Conservation (phyloP, 2,888 invertebrate genomes). For the Troides oblongomaculatus region DNA sequence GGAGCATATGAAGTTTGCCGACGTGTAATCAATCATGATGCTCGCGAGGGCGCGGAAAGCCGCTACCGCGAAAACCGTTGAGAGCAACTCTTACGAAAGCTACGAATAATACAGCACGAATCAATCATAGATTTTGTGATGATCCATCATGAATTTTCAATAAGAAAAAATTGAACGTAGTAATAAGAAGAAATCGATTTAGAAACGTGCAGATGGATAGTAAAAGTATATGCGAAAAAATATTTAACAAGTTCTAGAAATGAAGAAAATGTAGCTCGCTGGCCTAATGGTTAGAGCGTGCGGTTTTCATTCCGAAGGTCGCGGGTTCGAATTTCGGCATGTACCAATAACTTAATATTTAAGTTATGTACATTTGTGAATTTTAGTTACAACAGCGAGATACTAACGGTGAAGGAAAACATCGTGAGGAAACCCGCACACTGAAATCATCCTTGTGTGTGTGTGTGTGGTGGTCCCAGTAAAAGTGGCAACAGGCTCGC, state of each 20-base stretch:
- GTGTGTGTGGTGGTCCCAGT: no score
- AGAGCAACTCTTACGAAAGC: conserved; percentile 72
- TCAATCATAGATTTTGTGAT: conserved; percentile 78
- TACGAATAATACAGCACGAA: conserved; percentile 76
- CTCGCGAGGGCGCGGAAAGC: conserved; percentile 68
- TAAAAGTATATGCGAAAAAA: neutral
- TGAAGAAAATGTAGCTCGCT: neutral
- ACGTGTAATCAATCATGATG: conserved; percentile 72
- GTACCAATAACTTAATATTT: no score
- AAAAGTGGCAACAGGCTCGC: no score
- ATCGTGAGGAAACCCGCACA: no score
- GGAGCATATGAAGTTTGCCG: conserved; percentile 77
- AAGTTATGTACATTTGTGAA: no score
- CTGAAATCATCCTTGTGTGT: no score
- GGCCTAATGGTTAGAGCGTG: no score
- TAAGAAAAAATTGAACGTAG: conserved; percentile 48
- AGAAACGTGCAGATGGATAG: conserved; percentile 29
- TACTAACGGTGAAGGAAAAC: no score
- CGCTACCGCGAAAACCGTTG: conserved; percentile 65
- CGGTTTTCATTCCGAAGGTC: no score
- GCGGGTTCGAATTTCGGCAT: no score
- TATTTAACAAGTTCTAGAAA: neutral
- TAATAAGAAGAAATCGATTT: conserved; percentile 21
- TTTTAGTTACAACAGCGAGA: no score
- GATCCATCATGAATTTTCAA: conserved; percentile 77